phyloP scores from a whole-genome alignment of 2,888 invertebrate species.

The Ypsolopha sequella region DNA sequence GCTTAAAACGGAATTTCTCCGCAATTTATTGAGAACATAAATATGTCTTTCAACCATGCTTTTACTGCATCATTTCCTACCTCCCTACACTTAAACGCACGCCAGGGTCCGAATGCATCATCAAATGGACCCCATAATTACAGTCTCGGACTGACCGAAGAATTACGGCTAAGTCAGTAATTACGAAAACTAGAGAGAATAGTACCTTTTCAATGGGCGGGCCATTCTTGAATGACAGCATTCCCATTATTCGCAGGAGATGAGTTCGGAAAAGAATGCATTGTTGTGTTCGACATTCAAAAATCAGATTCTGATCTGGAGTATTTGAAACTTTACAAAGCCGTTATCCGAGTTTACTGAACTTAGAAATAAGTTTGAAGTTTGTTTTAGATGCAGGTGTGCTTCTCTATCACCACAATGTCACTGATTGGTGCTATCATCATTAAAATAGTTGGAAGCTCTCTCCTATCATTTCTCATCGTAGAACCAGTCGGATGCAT shows the following conservation, averaged over 20 bases:
- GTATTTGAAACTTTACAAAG: background rate
- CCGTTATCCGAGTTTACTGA: background rate
- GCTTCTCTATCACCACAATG: background rate
- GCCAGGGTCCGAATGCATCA: slow-evolving; percentile 26
- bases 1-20: background rate
- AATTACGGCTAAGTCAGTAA: slow-evolving; percentile 29
- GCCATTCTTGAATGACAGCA: slow-evolving; percentile 44
- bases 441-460: slow-evolving; percentile 8
- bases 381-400: background rate
- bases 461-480: slow-evolving; percentile 9
- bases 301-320: background rate
- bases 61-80: background rate
- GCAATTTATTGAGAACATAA: background rate
- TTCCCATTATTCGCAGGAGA: slow-evolving; percentile 22
- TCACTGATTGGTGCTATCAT: background rate
- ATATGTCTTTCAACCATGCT: background rate
- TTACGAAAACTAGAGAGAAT: slow-evolving; percentile 25
- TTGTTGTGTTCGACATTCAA: slow-evolving; percentile 18
- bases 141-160: slow-evolving; percentile 27
- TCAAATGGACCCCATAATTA: slow-evolving; percentile 52
- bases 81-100: slow-evolving; percentile 1
- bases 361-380: background rate
- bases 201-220: slow-evolving; percentile 28
- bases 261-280: slow-evolving; percentile 30
- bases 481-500: slow-evolving; percentile 6